Evolutionary conservation across 2,797 vertebrate species (phyloP).

Genomic region (Rhabdomys pumilio): DNA sequence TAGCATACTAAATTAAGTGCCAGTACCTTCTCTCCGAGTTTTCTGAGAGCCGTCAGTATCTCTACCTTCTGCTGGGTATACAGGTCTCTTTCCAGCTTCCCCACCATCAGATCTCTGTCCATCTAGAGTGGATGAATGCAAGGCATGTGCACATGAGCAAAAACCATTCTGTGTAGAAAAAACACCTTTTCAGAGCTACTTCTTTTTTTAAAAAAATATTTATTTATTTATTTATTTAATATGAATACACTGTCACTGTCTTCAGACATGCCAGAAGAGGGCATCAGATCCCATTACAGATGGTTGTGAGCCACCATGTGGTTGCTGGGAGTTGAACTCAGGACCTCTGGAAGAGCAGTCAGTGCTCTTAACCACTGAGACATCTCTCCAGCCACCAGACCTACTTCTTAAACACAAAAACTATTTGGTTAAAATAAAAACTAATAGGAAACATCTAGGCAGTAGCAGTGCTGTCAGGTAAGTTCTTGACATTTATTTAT

Average conservation of each 20-base stretch:
- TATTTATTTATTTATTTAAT: no score
- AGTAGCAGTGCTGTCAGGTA: not conserved
- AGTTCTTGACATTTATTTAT: slow-evolving; percentile 12
- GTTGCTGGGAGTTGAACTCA: no score
- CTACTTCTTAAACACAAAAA: not conserved
- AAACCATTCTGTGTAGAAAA: not conserved
- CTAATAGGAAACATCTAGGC: not conserved
- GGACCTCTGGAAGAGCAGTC: no score
- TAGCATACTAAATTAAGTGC: not conserved
- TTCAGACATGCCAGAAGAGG: no score
- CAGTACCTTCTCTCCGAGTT: slow-evolving; percentile 97
- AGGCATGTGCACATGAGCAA: slow-evolving; percentile 10
- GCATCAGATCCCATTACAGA: no score
- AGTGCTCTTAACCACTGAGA: no score
- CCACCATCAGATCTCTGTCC: slow-evolving; percentile 98
- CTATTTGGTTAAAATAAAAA: not conserved
- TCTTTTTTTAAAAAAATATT: not conserved
- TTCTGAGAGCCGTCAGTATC: slow-evolving; percentile 97
- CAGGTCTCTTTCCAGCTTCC: slow-evolving; percentile 93
- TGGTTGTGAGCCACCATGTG: no score
- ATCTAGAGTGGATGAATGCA: slow-evolving; percentile 90
- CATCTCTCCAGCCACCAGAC: not conserved
- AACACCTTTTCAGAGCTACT: slow-evolving; percentile 23
- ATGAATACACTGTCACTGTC: no score
- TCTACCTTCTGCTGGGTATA: slow-evolving; percentile 98